A percentile compares a stretch with the other conserved stretches of the same genome.
phyloP scores from a whole-genome alignment of 2,888 invertebrate species.

The Ophion ellenae region DNA sequence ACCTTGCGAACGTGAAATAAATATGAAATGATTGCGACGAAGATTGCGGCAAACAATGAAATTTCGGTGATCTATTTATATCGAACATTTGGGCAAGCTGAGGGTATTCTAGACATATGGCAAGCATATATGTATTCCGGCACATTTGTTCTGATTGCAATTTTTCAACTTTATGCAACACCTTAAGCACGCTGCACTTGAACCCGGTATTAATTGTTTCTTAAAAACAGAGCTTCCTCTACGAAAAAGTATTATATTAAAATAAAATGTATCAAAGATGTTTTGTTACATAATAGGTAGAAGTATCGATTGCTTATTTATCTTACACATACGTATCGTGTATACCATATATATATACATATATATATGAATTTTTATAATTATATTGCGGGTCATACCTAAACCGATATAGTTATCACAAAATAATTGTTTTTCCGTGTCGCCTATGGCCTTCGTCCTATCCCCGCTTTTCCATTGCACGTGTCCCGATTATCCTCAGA shows the following conservation, averaged over 20 bases:
- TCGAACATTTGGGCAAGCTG: not conserved
- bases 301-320: conserved; percentile 23
- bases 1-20: not conserved
- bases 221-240: not conserved
- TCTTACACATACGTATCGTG: not conserved
- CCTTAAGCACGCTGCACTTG: not conserved
- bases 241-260: not conserved
- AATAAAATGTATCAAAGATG: not conserved
- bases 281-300: not conserved
- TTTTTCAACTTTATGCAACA: not conserved
- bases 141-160: not conserved
- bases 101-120: not conserved
- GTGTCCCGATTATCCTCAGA: conserved; percentile 71
- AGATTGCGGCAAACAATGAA: not conserved
- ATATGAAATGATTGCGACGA: not conserved
- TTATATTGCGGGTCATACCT: conserved; percentile 10
- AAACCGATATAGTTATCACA: conserved; percentile 10
- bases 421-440: conserved; percentile 20
- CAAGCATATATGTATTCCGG: not conserved
- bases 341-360: conserved; percentile 1
- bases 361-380: conserved; percentile 4
- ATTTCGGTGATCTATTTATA: not conserved
- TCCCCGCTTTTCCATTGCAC: not conserved
- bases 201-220: not conserved
- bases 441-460: conserved; percentile 17